phyloP scores from a whole-genome alignment of 1,140 invertebrate genomes.

The Laupala kohalensis region DNA sequence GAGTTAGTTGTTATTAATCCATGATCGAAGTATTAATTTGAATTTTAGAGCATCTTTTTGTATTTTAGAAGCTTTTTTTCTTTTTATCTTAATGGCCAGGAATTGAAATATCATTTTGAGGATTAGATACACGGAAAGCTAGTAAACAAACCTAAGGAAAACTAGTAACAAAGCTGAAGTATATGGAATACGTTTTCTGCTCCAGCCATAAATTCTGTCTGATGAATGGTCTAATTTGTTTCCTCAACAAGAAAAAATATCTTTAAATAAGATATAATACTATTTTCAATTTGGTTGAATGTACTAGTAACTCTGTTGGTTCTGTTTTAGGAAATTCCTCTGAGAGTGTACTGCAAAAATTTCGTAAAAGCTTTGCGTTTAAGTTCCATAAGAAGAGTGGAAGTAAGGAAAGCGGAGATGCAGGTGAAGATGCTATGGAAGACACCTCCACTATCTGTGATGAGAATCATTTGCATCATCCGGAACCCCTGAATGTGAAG shows the following conservation, averaged over 20 bases:
- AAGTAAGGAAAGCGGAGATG: conserved; percentile 29
- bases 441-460: conserved; percentile 25
- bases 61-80: too few species aligned
- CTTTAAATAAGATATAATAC: neutral
- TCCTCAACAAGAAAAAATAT: neutral
- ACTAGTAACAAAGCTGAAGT: too few species aligned
- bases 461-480: conserved; percentile 18
- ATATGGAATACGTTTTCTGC: too few species aligned
- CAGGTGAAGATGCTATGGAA: conserved; percentile 27
- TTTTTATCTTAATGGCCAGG: too few species aligned
- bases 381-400: conserved; percentile 40
- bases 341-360: conserved; percentile 48
- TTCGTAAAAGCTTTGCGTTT: conserved; percentile 52
- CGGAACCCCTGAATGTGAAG: conserved; percentile 25
- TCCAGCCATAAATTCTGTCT: too few species aligned
- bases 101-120: too few species aligned
- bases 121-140: too few species aligned
- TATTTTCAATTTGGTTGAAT: neutral
- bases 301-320: neutral
- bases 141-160: too few species aligned
- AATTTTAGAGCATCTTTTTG: too few species aligned
- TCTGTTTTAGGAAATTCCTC: conserved; percentile 1
- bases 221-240: too few species aligned
- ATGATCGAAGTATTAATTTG: too few species aligned
- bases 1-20: too few species aligned